Evolutionary conservation across 2,888 invertebrate species (phyloP).

Genomic region (Epsilonema sp.): DNA sequence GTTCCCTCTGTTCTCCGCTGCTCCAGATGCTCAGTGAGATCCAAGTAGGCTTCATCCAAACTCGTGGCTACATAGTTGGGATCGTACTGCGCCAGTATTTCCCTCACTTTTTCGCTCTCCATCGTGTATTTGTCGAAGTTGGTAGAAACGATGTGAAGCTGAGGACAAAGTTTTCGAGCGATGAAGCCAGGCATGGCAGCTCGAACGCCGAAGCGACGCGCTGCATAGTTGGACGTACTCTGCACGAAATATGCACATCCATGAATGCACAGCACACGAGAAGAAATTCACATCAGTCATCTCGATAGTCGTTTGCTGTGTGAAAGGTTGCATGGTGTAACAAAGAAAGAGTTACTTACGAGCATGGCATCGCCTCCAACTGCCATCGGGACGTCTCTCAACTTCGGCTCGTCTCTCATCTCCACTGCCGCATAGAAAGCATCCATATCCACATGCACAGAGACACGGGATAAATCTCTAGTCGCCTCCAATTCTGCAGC

Average conservation of each 20-base stretch:
- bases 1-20: constrained; percentile 11
- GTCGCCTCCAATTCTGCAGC: constrained; percentile 30
- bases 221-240: constrained; percentile 42
- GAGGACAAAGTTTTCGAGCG: constrained; percentile 40
- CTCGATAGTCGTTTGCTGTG: too few relatives aligned
- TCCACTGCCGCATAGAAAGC: constrained; percentile 44
- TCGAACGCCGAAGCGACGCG: constrained; percentile 40
- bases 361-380: constrained; percentile 41
- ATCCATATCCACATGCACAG: constrained; percentile 44
- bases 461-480: constrained; percentile 33
- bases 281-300: neutral
- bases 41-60: constrained; percentile 42
- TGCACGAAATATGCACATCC: too few relatives aligned
- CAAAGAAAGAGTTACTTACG: constrained; percentile 22
- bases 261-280: constrained; percentile 1
- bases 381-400: constrained; percentile 40
- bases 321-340: neutral
- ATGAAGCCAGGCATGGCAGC: constrained; percentile 46
- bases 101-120: constrained; percentile 29
- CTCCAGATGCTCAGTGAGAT: constrained; percentile 36
- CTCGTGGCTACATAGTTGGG: constrained; percentile 35
- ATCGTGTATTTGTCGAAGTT: constrained; percentile 37
- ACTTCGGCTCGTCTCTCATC: constrained; percentile 33
- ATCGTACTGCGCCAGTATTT: constrained; percentile 38
- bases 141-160: constrained; percentile 36